Evolutionary conservation across 2,113 vertebrate species (phyloP), one percentile per base, ranked within the genome.

Genomic region (Nothobranchius kuhntae): DNA sequence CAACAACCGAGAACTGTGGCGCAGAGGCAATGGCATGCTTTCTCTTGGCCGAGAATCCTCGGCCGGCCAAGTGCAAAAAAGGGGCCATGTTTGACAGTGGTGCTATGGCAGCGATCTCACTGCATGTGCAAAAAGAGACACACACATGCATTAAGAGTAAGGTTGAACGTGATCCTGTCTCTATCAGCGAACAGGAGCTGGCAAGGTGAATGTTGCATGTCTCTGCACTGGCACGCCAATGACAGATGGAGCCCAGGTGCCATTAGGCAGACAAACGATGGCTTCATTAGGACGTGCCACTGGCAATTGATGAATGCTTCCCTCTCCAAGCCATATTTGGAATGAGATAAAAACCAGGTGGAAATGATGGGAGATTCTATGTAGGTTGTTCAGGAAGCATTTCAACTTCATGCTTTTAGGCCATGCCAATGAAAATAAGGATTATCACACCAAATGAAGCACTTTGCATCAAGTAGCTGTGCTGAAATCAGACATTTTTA

Each of bases 211-310:
- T 54, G 75, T 57, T 13, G 71, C 44, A 10, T 61, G 77, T 73
- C 71, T 79, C 68, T 68, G 78, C 83, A 17, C 48, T 63, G 81
- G 80, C 68, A 71, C 75, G 74, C 81, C 79, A 74, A 59, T 90
- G 87, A 89, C 89, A 88, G 85, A 88, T 89, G 84, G 84, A 81
- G 83, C 81, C 68, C 78, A 86, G 86, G 87, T 89, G 85, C 89
- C 86, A 89, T 90, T 87, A 88, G 86, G 86, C 82, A 86, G 87
- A 90, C 82, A 89, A 89, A 89, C 75, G 86, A 87, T 72, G 61
- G 73, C 87, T 87, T 90, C 86, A 89, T 89, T 90, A 89, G 85
- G 84, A 88, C 59, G 62, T 87, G 89, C 85, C 86, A 83, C 76
- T 81, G 86, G 82, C 86, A 67, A 84, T 77, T 89, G 89, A 87